Percentiles rank a stretch among this genome's conserved stretches.
phyloP scores from a whole-genome alignment of 2,888 invertebrate species.

The Pyrochroa serraticornis region DNA sequence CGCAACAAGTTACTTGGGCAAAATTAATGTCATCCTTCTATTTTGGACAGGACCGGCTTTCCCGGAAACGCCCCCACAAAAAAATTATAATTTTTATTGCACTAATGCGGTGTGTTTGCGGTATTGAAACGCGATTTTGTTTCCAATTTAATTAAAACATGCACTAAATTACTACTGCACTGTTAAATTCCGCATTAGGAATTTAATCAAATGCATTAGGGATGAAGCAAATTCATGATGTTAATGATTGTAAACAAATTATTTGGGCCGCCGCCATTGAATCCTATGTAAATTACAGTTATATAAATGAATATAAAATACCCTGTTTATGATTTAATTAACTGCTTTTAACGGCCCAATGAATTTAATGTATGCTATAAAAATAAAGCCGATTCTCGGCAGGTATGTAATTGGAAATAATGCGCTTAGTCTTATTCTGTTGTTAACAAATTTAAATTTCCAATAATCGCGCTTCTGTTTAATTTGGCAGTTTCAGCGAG shows the following conservation, averaged over 20 bases:
- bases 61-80: too few species aligned
- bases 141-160: conserved; percentile 16
- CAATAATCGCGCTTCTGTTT: too few species aligned
- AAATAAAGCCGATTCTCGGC: conserved; percentile 12
- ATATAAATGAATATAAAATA: conserved; percentile 23
- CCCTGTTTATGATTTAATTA: conserved; percentile 25
- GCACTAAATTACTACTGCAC: conserved; percentile 2
- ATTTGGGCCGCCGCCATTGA: conserved; percentile 4
- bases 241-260: conserved; percentile 18
- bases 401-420: background rate
- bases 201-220: conserved; percentile 19
- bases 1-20: too few species aligned
- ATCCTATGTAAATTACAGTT: conserved; percentile 17
- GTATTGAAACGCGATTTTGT: conserved; percentile 7
- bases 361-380: conserved; percentile 22
- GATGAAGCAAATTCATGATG: conserved; percentile 6
- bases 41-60: too few species aligned
- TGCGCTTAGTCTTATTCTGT: conserved; percentile 11
- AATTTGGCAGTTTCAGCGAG: too few species aligned
- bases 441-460: conserved; percentile 4
- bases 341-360: conserved; percentile 22
- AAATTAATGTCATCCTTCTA: too few species aligned
- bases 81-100: too few species aligned
- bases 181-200: conserved; percentile 13
- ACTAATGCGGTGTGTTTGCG: too few species aligned